These are phyloP conservation scores for Probaryconus sp. DNA, from an alignment of 1,140 invertebrate genomes.

Conservation along the genomic window DNA sequence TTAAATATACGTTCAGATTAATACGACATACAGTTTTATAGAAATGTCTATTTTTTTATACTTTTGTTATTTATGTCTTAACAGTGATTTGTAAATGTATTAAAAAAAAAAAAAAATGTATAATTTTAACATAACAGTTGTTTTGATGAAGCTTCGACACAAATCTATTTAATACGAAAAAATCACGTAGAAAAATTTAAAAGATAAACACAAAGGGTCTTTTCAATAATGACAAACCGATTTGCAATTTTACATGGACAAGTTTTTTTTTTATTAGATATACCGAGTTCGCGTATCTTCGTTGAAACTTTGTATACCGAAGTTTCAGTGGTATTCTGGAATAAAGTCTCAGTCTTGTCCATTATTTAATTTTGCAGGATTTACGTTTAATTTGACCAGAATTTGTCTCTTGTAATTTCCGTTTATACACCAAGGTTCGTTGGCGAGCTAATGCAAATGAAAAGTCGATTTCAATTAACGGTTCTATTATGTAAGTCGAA, in stretches of 20 bases:
- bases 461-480: slow-evolving; percentile 60
- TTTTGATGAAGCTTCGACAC: no score
- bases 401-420: slow-evolving; percentile 54
- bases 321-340: not conserved
- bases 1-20: no score
- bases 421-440: slow-evolving; percentile 24
- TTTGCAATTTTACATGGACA: not conserved
- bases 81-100: no score
- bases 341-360: slow-evolving; percentile 10
- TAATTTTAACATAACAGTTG: no score
- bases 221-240: not conserved
- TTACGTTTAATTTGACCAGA: slow-evolving; percentile 48
- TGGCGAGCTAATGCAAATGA: slow-evolving; percentile 55
- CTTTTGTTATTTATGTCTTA: no score
- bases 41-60: no score
- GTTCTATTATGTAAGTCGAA: slow-evolving; percentile 58
- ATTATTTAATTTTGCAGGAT: slow-evolving; percentile 26
- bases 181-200: no score
- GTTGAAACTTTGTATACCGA: slow-evolving; percentile 11
- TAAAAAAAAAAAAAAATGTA: no score
- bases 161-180: no score
- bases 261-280: slow-evolving; percentile 10
- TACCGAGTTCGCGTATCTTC: not conserved
- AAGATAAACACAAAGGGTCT: no score
- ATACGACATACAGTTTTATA: no score